Evolutionary conservation across 2,888 invertebrate genomes (phyloP).

Genomic region (Conops quadrifasciatus): DNA sequence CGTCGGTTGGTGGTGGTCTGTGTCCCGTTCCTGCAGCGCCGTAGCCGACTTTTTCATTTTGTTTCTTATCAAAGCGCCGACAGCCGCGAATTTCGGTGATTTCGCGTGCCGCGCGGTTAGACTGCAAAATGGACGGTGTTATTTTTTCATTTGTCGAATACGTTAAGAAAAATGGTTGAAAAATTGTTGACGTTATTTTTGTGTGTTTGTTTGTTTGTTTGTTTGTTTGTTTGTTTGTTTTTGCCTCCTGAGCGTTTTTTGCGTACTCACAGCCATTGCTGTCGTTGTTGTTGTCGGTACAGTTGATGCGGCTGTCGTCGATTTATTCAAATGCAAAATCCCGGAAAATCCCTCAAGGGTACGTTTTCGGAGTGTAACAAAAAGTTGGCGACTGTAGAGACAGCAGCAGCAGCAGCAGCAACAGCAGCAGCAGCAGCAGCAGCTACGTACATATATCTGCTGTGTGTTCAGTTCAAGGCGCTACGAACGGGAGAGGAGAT

Average conservation of each 20-base stretch:
- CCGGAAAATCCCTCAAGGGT: conserved; percentile 49
- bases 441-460: too few relatives aligned
- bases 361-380: neutral
- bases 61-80: conserved; percentile 48
- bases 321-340: conserved; percentile 51
- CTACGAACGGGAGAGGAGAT: neutral
- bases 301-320: conserved; percentile 40
- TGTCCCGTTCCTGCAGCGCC: too few relatives aligned
- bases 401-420: neutral
- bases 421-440: neutral
- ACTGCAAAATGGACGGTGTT: conserved; percentile 43
- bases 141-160: conserved; percentile 46
- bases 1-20: neutral
- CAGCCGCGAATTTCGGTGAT: conserved; percentile 44
- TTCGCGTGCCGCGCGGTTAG: conserved; percentile 28
- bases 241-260: conserved; percentile 27
- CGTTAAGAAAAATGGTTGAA: conserved; percentile 39
- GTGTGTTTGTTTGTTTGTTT: conserved; percentile 32
- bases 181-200: conserved; percentile 44
- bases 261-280: neutral
- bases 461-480: too few relatives aligned
- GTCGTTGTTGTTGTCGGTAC: conserved; percentile 27
- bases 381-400: too few relatives aligned
- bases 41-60: neutral
- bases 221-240: conserved; percentile 18